Conservation (phyloP, 23 tunicate species). For the Botrylloides violaceus region DNA sequence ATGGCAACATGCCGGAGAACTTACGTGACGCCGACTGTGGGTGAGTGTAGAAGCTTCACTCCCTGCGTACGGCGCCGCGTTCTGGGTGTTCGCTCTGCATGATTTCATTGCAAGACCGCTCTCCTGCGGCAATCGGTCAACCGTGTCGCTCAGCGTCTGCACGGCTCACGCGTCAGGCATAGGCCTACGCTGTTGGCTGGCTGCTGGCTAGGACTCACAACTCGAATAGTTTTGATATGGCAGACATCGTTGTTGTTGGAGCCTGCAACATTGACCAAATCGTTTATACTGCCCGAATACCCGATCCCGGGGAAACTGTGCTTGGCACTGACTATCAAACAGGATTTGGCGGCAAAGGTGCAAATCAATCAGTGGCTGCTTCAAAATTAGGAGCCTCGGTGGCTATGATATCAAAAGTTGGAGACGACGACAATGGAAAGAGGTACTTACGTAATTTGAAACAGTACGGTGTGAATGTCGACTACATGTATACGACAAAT, state of each 20-base stretch:
- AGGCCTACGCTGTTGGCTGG: too few species aligned
- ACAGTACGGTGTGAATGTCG: slow-evolving; percentile 29
- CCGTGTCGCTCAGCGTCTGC: too few species aligned
- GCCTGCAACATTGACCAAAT: slow-evolving; percentile 76
- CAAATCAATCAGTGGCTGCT: slow-evolving; percentile 93
- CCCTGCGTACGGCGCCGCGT: too few species aligned
- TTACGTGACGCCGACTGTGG: too few species aligned
- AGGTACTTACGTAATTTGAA: slow-evolving; percentile 41
- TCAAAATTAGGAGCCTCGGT: slow-evolving; percentile 67
- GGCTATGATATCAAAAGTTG: slow-evolving; percentile 76
- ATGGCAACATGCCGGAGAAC: too few species aligned
- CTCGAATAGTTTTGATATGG: too few species aligned
- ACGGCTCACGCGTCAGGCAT: too few species aligned
- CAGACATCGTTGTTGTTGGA: slow-evolving; percentile 69
- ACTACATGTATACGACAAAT: slow-evolving; percentile 23
- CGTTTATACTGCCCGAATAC: slow-evolving; percentile 54
- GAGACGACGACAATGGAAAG: slow-evolving; percentile 61
- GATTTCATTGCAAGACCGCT: too few species aligned
- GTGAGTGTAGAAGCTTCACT: too few species aligned
- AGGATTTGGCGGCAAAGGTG: slow-evolving; percentile 94
- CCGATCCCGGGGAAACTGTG: slow-evolving; percentile 69
- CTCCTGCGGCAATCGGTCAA: too few species aligned
- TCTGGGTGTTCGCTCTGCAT: too few species aligned
- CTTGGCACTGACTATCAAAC: slow-evolving; percentile 53
- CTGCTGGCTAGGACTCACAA: too few species aligned